A percentile compares a stretch with the other conserved stretches of the same genome.
phyloP scores from a whole-genome alignment of 2,888 invertebrate genomes.

The Orthosia gothica region DNA sequence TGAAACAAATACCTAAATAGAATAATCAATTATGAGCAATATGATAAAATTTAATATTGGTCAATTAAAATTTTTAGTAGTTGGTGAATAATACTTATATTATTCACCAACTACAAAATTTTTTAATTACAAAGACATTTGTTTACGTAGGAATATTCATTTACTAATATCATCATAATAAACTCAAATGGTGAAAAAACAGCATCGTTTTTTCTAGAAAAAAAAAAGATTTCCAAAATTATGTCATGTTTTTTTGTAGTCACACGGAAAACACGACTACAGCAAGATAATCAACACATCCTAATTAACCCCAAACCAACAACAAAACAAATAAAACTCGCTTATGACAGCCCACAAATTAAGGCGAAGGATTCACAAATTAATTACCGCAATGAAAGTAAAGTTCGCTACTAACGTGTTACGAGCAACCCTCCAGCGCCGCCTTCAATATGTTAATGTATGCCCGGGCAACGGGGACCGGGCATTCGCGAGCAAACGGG shows the following conservation, averaged over 20 bases:
- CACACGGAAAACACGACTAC: background rate
- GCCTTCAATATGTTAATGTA: conserved; percentile 71
- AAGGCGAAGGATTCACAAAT: conserved; percentile 74
- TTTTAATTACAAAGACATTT: background rate
- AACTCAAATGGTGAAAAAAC: background rate
- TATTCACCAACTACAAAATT: no score
- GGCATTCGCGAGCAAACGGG: conserved; percentile 8
- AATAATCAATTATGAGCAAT: background rate
- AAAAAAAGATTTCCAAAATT: background rate
- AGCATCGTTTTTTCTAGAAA: no score
- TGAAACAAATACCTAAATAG: conserved; percentile 4
- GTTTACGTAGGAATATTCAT: background rate
- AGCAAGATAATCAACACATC: conserved; percentile 32
- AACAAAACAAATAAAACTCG: conserved; percentile 59
- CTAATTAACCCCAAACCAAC: conserved; percentile 36
- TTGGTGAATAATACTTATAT: no score
- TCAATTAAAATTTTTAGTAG: background rate
- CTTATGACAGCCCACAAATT: conserved; percentile 63
- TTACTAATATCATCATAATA: background rate
- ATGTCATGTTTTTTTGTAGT: background rate
- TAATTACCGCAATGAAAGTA: conserved; percentile 80
- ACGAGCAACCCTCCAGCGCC: conserved; percentile 72
- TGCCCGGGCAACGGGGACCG: conserved; percentile 43
- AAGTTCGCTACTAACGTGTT: conserved; percentile 76
- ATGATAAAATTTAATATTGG: background rate